Percentiles rank a stretch among this genome's conserved stretches.
phyloP scores from a whole-genome alignment of 2,888 invertebrate species.

The Machimus rusticus region DNA sequence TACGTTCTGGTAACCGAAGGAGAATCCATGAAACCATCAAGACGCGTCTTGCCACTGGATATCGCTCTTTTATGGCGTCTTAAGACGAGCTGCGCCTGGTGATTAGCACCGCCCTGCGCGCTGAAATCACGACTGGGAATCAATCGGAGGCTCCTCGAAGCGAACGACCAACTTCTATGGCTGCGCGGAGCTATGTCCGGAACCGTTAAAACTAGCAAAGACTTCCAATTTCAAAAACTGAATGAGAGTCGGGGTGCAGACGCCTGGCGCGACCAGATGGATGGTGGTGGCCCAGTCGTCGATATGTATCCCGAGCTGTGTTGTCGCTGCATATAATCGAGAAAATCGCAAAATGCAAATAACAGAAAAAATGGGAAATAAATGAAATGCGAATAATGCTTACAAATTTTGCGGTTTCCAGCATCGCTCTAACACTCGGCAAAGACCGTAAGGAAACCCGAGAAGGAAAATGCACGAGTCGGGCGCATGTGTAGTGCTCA shows the following conservation, averaged over 20 bases:
- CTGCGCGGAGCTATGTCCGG: neutral
- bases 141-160: neutral
- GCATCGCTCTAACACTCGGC: neutral
- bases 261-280: neutral
- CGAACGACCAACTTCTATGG: neutral
- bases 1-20: neutral
- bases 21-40: neutral
- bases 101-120: neutral
- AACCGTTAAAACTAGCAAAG: conserved; percentile 20
- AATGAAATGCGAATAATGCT: conserved; percentile 39
- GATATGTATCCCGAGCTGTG: conserved; percentile 18
- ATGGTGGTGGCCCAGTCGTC: neutral
- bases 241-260: neutral
- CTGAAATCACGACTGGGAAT: neutral
- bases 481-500: conserved; percentile 6
- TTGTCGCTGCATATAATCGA: neutral
- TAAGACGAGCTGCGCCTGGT: neutral
- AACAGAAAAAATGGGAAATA: neutral
- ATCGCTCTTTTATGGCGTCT: neutral
- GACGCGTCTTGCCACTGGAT: neutral
- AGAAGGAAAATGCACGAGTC: conserved; percentile 4
- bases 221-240: conserved; percentile 23
- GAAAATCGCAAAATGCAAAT: neutral
- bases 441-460: neutral
- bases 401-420: conserved; percentile 36